Evolutionary conservation across 1,140 invertebrate species (phyloP), one percentile per base, ranked within the genome.

Genomic region (Zaprionus tsacasi): DNA sequence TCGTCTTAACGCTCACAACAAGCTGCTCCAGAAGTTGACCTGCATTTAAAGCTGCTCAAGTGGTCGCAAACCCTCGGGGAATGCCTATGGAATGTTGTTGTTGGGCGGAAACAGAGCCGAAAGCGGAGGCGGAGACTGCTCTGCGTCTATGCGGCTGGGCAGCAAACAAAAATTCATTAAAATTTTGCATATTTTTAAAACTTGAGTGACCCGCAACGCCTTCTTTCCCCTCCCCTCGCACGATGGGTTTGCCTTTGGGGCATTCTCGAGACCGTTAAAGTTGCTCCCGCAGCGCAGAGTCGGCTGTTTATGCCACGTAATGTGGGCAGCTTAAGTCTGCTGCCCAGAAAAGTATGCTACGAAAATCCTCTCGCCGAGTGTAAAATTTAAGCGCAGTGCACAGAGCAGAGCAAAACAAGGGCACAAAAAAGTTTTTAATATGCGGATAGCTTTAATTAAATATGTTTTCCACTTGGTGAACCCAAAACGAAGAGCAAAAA

Each of bases 361-460:
- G 43, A 71, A 71, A 67, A 79, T 63, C 69, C 65, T 77, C 56
- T 65, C 76, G 71, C 79, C 82, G 64, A 87, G 83, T 82, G 82
- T 79, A 86, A 86, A 86, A 87, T 87, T 76, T 68, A 76, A 86
- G 72, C 56, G 72, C 66, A 71, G 69, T 69, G 66, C 50, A 71
- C 50, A 71, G 21, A 21, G 21, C 21, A 21, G 21, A 50, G 27
- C 56, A 65, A 60, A 72, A n/a, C 52, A 45, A 15, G 36, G 54
- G 33, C 27, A 33, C 8, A 69, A 55, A 80, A 88, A 89, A 83
- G 73, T 89, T 89, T 89, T 89, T 89, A 89, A 89, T 89, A 89
- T 89, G 85, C 85, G 86, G 81, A 89, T 89, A 89, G 85, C 85
- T 89, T 89, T 89, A 89, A 89, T 89, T 89, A 89, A 89, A 89